These are phyloP conservation scores for Gavialis gangeticus DNA, from an alignment of 2,113 vertebrate species.

Conservation along the genomic window DNA sequence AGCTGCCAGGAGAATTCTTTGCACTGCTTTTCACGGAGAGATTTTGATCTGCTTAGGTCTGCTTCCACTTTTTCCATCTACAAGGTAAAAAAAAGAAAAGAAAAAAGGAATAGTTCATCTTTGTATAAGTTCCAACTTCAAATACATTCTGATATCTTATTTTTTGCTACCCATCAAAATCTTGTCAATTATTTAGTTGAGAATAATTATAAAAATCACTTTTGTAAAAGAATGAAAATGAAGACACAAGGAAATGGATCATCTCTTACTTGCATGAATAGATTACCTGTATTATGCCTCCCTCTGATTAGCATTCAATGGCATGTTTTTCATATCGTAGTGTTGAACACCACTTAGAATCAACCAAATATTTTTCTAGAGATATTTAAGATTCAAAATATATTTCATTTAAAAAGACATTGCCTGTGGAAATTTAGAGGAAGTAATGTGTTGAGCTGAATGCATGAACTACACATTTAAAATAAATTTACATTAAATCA, in stretches of 20 bases:
- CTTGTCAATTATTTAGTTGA: background rate
- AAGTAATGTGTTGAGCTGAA: slow-evolving; percentile 9
- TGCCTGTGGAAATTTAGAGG: slow-evolving; percentile 52
- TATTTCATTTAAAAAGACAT: slow-evolving; percentile 13
- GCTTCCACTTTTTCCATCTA: slow-evolving; percentile 94
- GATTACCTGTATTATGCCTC: background rate
- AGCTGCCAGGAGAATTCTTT: slow-evolving; percentile 89
- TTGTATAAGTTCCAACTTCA: slow-evolving; percentile 11
- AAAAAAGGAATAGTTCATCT: slow-evolving; percentile 79
- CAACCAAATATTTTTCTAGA: background rate
- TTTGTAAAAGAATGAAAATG: background rate
- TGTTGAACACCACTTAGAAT: background rate
- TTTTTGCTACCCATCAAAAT: slow-evolving; percentile 56
- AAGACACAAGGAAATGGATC: background rate
- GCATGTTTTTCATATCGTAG: background rate
- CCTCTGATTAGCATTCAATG: background rate
- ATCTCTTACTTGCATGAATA: background rate
- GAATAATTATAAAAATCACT: background rate
- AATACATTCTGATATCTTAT: background rate
- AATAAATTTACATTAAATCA: slow-evolving; percentile 59
- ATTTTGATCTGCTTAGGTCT: slow-evolving; percentile 90
- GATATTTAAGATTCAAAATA: slow-evolving; percentile 22
- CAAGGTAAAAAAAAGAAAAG: slow-evolving; percentile 61
- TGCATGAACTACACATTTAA: slow-evolving; percentile 37
- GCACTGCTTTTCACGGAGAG: slow-evolving; percentile 90